Conservation (phyloP, 2,113 vertebrate species). For the Centropus bengalensis region DNA sequence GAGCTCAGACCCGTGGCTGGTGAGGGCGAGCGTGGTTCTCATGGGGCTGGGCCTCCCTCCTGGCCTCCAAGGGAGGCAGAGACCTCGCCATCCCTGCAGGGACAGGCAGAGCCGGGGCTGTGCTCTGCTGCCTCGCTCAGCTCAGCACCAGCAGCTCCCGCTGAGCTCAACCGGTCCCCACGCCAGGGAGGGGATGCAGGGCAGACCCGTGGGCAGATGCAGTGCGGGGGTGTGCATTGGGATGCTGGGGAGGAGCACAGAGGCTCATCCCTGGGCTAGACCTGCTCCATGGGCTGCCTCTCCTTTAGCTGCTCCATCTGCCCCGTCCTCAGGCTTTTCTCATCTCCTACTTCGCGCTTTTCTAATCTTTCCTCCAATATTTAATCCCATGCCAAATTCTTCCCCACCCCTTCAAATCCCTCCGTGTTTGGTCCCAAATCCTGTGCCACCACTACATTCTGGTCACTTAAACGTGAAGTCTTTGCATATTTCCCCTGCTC, state of each 20-base stretch:
- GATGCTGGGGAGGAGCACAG: neutral
- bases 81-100: accelerated
- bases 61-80: neutral
- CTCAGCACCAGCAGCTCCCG: neutral
- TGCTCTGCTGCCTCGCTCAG: too few relatives aligned
- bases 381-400: neutral
- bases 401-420: neutral
- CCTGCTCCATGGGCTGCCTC: neutral
- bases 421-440: neutral
- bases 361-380: neutral
- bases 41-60: neutral
- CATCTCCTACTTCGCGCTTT: neutral
- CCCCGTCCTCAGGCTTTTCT: neutral
- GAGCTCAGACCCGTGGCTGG: neutral
- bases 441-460: neutral
- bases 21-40: neutral
- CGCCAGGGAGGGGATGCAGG: neutral
- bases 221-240: too few relatives aligned
- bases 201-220: neutral
- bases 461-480: neutral
- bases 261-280: neutral
- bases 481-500: neutral
- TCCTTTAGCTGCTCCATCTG: neutral
- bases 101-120: neutral
- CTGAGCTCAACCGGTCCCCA: neutral